phyloP scores from a whole-genome alignment of 37 sponge, comb jelly and placozoan genomes.

The Theonella swinhoei region DNA sequence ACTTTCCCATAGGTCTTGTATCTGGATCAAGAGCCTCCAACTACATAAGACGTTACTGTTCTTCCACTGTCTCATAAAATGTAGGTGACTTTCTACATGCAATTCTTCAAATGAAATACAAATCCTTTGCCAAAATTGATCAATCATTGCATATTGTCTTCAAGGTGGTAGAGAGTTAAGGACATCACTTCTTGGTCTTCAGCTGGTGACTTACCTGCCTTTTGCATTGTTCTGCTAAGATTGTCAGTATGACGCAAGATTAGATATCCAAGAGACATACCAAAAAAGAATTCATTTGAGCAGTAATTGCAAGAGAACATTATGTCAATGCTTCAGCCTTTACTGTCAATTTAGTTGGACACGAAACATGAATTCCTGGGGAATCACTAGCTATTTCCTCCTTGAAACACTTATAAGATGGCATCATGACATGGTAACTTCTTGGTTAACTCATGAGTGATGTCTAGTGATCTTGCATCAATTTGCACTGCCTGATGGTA shows the following conservation, averaged over 20 bases:
- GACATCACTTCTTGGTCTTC: constrained; percentile 23
- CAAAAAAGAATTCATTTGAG: constrained; percentile 43
- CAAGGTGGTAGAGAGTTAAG: constrained; percentile 10
- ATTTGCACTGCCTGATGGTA: constrained; percentile 54
- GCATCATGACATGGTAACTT: constrained; percentile 59
- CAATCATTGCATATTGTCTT: constrained; percentile 36
- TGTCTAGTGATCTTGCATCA: constrained; percentile 69
- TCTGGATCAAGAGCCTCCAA: constrained; percentile 37
- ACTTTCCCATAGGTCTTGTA: constrained; percentile 1
- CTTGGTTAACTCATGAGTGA: constrained; percentile 58
- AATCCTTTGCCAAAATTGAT: constrained; percentile 27
- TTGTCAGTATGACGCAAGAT: constrained; percentile 56
- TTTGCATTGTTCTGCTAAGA: constrained; percentile 58
- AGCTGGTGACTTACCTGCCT: constrained; percentile 34
- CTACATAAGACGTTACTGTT: constrained; percentile 12
- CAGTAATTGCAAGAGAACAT: background rate
- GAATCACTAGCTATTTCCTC: constrained; percentile 43
- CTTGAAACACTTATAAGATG: constrained; percentile 43
- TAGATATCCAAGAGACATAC: constrained; percentile 49
- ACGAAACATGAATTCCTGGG: constrained; percentile 57
- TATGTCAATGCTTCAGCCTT: constrained; percentile 7
- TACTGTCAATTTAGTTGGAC: constrained; percentile 57
- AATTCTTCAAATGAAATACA: background rate
- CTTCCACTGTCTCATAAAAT: background rate
- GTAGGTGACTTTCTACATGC: constrained; percentile 1